These are phyloP conservation scores for Halcyon malimbica DNA, from an alignment of 2,113 vertebrate species.

Conservation along the genomic window DNA sequence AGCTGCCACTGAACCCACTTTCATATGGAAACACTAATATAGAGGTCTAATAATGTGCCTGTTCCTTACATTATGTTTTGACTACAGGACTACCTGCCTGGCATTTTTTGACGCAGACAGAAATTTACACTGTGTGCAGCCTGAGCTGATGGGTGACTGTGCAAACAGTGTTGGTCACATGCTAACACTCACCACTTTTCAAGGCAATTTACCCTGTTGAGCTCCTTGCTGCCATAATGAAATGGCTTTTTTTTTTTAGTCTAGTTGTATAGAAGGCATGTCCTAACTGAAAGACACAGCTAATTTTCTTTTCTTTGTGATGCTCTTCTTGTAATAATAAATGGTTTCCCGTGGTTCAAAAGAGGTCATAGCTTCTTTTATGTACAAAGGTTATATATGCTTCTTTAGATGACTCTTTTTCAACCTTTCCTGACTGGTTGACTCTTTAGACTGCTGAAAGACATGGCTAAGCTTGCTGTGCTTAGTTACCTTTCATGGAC, in stretches of 20 bases:
- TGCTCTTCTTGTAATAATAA: neutral
- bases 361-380: constrained; percentile 34
- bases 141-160: neutral
- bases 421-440: neutral
- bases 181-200: neutral
- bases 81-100: neutral
- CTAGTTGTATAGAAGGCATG: neutral
- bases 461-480: neutral
- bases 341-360: neutral
- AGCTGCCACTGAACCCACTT: neutral
- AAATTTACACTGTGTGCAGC: neutral
- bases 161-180: neutral
- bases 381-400: neutral
- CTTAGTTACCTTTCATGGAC: neutral
- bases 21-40: neutral
- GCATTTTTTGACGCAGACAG: neutral
- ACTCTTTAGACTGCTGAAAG: neutral
- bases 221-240: constrained; percentile 19
- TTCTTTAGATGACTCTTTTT: constrained; percentile 16
- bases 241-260: constrained; percentile 14
- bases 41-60: neutral
- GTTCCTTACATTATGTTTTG: neutral
- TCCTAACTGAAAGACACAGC: constrained; percentile 3
- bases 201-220: neutral
- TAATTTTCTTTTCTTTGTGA: constrained; percentile 41